phyloP scores from a whole-genome alignment of 2,113 vertebrate species.

The Piaya cayana region DNA sequence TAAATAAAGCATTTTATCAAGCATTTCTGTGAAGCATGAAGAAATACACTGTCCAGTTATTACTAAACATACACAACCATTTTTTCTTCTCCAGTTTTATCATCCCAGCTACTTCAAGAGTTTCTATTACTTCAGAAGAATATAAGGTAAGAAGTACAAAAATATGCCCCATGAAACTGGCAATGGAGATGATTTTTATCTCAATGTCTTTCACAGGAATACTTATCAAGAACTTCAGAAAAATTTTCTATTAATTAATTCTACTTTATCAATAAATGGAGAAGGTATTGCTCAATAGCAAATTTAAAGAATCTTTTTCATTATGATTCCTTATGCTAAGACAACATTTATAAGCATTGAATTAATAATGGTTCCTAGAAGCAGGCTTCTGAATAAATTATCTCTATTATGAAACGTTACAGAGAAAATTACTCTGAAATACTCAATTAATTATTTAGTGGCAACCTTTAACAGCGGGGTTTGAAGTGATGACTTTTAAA shows the following conservation, averaged over 20 bases:
- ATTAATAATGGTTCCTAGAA: constrained; percentile 22
- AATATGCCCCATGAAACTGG: background rate
- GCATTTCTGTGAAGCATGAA: background rate
- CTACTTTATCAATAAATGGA: constrained; percentile 56
- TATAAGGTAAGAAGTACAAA: constrained; percentile 22
- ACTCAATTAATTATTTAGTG: constrained; percentile 16
- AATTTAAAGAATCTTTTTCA: background rate
- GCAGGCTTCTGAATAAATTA: constrained; percentile 18
- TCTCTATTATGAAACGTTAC: background rate
- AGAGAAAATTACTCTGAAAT: background rate
- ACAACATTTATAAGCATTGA: background rate
- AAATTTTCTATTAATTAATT: background rate
- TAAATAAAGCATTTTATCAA: background rate
- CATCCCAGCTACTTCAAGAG: background rate
- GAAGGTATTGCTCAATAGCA: background rate
- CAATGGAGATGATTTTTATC: constrained; percentile 19
- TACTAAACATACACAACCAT: background rate
- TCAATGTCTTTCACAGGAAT: constrained; percentile 50
- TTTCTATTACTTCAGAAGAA: constrained; percentile 40
- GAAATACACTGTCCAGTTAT: background rate
- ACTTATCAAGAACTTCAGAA: constrained; percentile 36
- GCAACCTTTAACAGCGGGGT: background rate
- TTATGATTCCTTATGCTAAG: background rate
- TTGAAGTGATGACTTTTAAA: constrained; percentile 20
- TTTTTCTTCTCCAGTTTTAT: background rate